Evolutionary conservation across 2,113 vertebrate genomes (phyloP), one percentile per base, ranked within the genome.

Genomic region (Cyanoliseus patagonus): DNA sequence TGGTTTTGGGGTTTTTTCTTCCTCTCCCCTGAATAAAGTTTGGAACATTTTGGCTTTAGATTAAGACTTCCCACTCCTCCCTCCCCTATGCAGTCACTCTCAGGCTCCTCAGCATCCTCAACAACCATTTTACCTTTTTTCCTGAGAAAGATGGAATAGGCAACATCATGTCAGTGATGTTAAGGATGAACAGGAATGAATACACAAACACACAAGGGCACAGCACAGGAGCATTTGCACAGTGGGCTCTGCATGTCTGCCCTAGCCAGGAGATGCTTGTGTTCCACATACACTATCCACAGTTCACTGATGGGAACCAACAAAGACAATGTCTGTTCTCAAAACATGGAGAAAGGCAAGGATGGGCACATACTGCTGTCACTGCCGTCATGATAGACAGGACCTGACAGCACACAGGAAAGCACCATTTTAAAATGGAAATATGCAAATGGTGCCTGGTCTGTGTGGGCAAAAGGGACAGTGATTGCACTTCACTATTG

Each of bases 151-250:
- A 89, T 89, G 96, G 70, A 52, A 78, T 30, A 76, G 42, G 59
- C 20, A 83, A 55, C 5, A 11, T 7, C 52, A 69, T n/a, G 90
- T 19, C 59, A 76, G 91, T 4, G 35, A 70, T 83, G 93, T 18
- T 23, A 25, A 52, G 69, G 63, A 37, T 44, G 57, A 63, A 28
- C 55, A 90, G 20, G 57, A 59, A 94, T 90, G 95, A 91, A 83
- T 13, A 94, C 95, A 97, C 82, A 51, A 64, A 80, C 76, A 85
- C 78, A 80, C 24, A 51, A 28, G 44, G 82, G 63, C 96, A 85
- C n/a, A 92, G 90, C 77, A 51, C 1, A 6, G 75, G 28, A 92
- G 68, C 33, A 4, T 82, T 44, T 33, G 69, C 70, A 77, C 19
- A 49, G 86, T 11, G 16, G 46, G 5, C 17, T 75, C 57, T 46